phyloP scores from a whole-genome alignment of 2,888 invertebrate genomes.

The Agrochola macilenta region DNA sequence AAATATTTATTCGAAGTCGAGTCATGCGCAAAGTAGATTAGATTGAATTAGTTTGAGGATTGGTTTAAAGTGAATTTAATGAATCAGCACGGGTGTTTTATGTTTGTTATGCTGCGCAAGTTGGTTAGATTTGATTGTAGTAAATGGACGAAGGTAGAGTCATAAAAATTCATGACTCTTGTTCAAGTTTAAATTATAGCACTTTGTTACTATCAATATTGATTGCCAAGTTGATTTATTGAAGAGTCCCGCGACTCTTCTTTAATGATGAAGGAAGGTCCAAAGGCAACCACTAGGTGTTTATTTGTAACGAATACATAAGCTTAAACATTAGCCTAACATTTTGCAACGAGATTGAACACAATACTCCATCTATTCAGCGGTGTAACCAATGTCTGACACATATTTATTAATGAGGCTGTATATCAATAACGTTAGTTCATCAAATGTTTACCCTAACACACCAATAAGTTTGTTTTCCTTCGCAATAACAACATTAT shows the following conservation, averaged over 20 bases:
- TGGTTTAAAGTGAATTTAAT: conserved; percentile 27
- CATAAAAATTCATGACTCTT: neutral
- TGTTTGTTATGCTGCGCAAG: conserved; percentile 27
- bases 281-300: neutral
- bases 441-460: neutral
- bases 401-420: conserved; percentile 5
- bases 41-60: conserved; percentile 37
- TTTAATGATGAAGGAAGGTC: neutral
- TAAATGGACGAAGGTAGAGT: neutral
- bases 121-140: neutral
- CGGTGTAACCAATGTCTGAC: neutral
- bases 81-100: neutral
- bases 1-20: conserved; percentile 33
- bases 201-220: neutral
- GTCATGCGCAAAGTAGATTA: conserved; percentile 43
- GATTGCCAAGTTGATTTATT: no score
- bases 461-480: neutral
- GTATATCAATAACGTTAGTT: neutral
- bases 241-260: neutral
- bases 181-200: no score
- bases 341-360: neutral
- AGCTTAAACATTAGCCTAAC: neutral
- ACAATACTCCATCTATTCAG: conserved; percentile 7
- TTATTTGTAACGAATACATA: neutral
- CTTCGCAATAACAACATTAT: neutral